Base-by-base conservation (phyloP, 1,140 invertebrate species). In the Drosophila sp. region DNA sequence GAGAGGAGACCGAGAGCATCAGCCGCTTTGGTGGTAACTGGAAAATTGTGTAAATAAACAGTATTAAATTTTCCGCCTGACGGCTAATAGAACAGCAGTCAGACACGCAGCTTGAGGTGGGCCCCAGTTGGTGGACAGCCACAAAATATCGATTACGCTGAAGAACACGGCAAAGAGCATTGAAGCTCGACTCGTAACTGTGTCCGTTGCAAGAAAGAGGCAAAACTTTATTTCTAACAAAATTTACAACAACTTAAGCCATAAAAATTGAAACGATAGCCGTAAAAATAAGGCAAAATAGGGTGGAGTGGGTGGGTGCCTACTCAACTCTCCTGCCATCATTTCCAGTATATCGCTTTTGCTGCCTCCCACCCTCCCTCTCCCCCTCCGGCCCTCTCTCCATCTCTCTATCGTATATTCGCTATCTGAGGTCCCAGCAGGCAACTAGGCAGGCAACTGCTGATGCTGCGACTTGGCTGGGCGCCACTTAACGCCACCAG, bases 241-340 rank as follows among this genome's bases (percentile, higher is more conserved):
- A 87, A 87, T 89, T 84, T 79, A 78, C 77, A 80, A 69, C 83
- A 86, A 76, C 77, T 79, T 76, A 60, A 90, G 77, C 77, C 84
- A 89, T 89, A 89, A 89, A 87, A 89, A 80, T 89, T 76, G 71
- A 89, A 89, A 75, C 80, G 80, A 76, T 84, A 72, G 76, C 73
- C 73, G 71, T 86, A 80, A 81, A 80, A 77, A 66, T 60, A 64
- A 68, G 57, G 81, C 69, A 69, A 69, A 64, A 67, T 68, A 62
- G 64, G 50, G 38, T 64, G 61, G 58, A 17, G 17, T 17, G 17
- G 17, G 17, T 17, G 65, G 40, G 27, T 41, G 44, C 35, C 3
- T 25, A 27, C 8, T 47, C 8, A 32, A 10, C 27, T 47, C 1
- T 25, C 8, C 23, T 33, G 17, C 17, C 17, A 25, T 33, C 23